Evolutionary conservation across 2,888 invertebrate genomes (phyloP), one percentile per base, ranked within the genome.

Genomic region (Spicauda simplicius): DNA sequence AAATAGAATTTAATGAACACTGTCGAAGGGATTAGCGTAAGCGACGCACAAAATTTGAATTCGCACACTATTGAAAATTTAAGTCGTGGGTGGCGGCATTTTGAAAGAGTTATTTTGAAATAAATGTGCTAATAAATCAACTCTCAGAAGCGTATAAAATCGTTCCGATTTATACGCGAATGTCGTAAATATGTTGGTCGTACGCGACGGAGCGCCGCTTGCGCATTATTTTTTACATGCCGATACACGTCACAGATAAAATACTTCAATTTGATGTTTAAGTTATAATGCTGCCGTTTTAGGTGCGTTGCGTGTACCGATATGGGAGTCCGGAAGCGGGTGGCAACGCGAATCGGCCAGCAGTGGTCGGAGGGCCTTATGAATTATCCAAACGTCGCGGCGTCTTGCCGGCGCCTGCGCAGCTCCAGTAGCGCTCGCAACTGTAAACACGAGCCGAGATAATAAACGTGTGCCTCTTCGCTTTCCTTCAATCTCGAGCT

Each of bases 341-440:
- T 77, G 74, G 74, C 76, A 76, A 78, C 74, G 74, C 76, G 74
- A 77, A 78, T 79, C 73, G 76, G 77, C 74, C 76, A 74, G 76
- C 52, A 19, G 45, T 20, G 59, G 54, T 70, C 65, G 74, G 76
- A 77, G 79, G 80, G 79, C 77, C 85, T 90, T 86, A 92, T 92
- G 91, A 92, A 92, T 91, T 90, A 92, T 85, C 90, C 91, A 91
- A 90, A 83, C 78, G 82, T 70, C 74, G 74, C 76, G 79, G 83
- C 89, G 89, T 80, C 90, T 76, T 73, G 61, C 72, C 77, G 82
- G 85, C 86, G 90, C 81, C 82, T 74, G 83, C 67, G 58, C 58
- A 37, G 48, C 70, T 59, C 68, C 55, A 61, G 66, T 64, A 59
- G 76, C 77, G 78, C 76, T 74, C 76, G 73, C 79, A 77, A 80